phyloP scores from a whole-genome alignment of 2,113 vertebrate genomes.

The Axis porcinus region DNA sequence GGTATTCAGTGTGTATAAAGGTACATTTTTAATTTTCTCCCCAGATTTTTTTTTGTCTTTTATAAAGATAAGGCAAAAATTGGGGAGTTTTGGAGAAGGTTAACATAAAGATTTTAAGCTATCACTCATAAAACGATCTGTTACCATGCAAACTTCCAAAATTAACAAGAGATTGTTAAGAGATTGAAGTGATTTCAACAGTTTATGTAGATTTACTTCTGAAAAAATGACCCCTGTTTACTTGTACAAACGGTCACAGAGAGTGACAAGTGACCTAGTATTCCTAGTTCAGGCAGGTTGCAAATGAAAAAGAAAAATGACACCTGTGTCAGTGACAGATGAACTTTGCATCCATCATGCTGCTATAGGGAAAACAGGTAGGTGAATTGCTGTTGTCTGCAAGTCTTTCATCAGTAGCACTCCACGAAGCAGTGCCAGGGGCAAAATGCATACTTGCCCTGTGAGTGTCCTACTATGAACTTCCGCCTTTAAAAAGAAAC shows the following conservation, averaged over 20 bases:
- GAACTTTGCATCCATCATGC: slow-evolving; percentile 71
- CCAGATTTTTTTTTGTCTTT: background rate
- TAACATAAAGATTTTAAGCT: background rate
- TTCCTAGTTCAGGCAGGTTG: slow-evolving; percentile 77
- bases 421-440: background rate
- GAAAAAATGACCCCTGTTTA: slow-evolving; percentile 64
- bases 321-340: slow-evolving; percentile 68
- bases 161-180: slow-evolving; percentile 6
- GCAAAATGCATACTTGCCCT: background rate
- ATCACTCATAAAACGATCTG: background rate
- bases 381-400: background rate
- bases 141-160: background rate
- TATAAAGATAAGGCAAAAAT: background rate
- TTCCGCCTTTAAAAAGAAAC: background rate
- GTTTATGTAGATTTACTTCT: slow-evolving; percentile 80
- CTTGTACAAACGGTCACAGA: slow-evolving; percentile 72
- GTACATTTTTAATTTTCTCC: background rate
- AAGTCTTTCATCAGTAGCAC: background rate
- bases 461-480: background rate
- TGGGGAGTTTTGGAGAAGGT: background rate
- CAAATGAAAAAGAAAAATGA: slow-evolving; percentile 78
- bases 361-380: slow-evolving; percentile 28
- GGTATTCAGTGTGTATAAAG: background rate
- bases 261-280: slow-evolving; percentile 76
- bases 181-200: slow-evolving; percentile 42